Conservation (phyloP, 30 jellyfish, hydroid and myxozoan species). For the Hydractinia symbiolongicarpus region DNA sequence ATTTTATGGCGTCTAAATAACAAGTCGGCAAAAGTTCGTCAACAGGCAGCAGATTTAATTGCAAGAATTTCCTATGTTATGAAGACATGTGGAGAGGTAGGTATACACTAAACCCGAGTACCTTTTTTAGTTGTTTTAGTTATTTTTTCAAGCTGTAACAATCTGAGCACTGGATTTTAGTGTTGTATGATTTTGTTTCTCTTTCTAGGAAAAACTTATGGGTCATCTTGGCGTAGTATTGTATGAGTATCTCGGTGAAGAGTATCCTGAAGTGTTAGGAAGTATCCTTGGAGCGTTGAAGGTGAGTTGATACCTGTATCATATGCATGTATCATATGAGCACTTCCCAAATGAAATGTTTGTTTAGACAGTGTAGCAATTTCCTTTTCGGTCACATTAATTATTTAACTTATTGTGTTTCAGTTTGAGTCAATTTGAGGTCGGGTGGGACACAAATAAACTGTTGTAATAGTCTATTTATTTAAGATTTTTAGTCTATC, state of each 20-base stretch:
- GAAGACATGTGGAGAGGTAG: constrained; percentile 99
- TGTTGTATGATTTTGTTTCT: neutral
- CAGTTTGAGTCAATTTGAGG: too few species aligned
- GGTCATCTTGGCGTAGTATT: constrained; percentile 99
- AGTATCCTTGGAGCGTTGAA: constrained; percentile 99
- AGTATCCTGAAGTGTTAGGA: constrained; percentile 99
- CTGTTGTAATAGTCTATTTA: neutral
- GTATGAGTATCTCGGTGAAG: constrained; percentile 99
- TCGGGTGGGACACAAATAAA: neutral
- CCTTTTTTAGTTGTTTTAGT: too few species aligned
- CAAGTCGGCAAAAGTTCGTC: constrained; percentile 97
- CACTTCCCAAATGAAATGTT: too few species aligned
- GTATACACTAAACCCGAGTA: neutral
- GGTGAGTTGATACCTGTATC: constrained; percentile 33
- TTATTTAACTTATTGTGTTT: too few species aligned
- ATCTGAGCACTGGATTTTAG: neutral
- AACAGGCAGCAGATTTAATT: constrained; percentile 98
- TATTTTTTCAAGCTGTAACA: too few species aligned
- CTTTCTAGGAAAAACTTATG: constrained; percentile 89
- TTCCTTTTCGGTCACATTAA: too few species aligned
- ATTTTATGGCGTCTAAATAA: constrained; percentile 98
- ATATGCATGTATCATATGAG: too few species aligned
- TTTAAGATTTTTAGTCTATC: neutral
- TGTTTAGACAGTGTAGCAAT: too few species aligned
- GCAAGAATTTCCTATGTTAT: constrained; percentile 95